Conservation (phyloP, 2,113 vertebrate genomes). For the Mirza zaza region DNA sequence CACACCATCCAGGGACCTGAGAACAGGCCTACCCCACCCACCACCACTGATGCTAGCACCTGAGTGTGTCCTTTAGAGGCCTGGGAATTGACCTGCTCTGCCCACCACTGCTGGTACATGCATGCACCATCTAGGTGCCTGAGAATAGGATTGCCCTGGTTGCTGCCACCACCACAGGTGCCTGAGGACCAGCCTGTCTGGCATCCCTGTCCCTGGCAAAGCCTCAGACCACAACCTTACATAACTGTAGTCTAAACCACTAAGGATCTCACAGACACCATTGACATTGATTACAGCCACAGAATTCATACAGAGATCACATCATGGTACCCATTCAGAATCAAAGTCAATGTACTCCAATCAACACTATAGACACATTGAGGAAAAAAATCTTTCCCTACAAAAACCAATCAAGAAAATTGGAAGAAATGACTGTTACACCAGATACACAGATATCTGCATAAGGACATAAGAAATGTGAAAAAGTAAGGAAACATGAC, state of each 20-base stretch:
- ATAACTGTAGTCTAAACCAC: background rate
- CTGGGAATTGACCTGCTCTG: no score
- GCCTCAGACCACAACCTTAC: background rate
- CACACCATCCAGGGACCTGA: background rate
- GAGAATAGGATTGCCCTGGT: background rate
- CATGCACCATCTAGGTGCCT: background rate
- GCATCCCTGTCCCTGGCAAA: background rate
- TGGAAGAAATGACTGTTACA: background rate
- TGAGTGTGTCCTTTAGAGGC: no score
- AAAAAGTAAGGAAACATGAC: no score
- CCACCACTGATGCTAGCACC: background rate
- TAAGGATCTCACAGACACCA: background rate
- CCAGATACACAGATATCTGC: background rate
- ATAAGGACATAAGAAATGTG: background rate
- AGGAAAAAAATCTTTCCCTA: background rate
- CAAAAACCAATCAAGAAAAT: background rate
- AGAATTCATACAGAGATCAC: background rate
- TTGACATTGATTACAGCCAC: background rate
- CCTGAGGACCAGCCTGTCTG: background rate
- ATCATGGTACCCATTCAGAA: background rate
- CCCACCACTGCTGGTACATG: no score
- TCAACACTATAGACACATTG: background rate
- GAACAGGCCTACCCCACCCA: background rate
- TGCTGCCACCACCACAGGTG: no score
- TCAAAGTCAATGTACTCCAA: background rate